These are phyloP conservation scores for cat (Felis catus) DNA, from an alignment of 2,113 vertebrate genomes.

Conservation along the genomic window DNA sequence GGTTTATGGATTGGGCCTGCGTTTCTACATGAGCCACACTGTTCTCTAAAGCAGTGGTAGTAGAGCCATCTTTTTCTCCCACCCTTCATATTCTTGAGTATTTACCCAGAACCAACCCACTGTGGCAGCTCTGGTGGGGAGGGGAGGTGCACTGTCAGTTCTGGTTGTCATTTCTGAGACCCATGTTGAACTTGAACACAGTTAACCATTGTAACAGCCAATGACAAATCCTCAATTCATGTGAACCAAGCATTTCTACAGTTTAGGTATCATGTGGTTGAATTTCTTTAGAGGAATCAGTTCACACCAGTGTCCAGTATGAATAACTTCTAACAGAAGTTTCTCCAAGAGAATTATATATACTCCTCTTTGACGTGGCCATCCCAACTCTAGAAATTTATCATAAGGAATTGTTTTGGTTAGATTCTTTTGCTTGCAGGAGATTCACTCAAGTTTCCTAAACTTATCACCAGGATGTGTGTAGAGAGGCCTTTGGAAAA, in stretches of 20 bases:
- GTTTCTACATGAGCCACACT: not conserved
- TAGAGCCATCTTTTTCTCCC: not conserved
- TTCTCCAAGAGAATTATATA: not conserved
- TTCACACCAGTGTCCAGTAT: not conserved
- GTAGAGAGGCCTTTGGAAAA: not conserved
- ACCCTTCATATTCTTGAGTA: not conserved
- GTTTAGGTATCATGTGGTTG: not conserved
- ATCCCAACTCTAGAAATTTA: not conserved
- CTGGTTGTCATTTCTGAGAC: not conserved
- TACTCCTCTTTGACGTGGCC: not conserved
- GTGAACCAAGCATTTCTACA: not conserved
- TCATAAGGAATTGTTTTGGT: not conserved
- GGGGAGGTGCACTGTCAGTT: not conserved
- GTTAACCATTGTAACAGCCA: conserved; percentile 1
- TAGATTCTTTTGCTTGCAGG: not conserved
- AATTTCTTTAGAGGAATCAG: not conserved
- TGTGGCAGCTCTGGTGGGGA: not conserved
- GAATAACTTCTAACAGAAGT: not conserved
- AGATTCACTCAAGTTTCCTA: not conserved
- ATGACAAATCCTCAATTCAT: conserved; percentile 17
- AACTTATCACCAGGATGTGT: not conserved
- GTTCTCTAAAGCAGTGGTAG: not conserved
- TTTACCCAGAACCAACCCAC: not conserved
- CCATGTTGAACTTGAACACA: not conserved
- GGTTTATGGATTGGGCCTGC: too few species aligned